Evolutionary conservation across 2,113 vertebrate genomes (phyloP), one percentile per base, ranked within the genome.

Genomic region (Cheirogaleus medius): DNA sequence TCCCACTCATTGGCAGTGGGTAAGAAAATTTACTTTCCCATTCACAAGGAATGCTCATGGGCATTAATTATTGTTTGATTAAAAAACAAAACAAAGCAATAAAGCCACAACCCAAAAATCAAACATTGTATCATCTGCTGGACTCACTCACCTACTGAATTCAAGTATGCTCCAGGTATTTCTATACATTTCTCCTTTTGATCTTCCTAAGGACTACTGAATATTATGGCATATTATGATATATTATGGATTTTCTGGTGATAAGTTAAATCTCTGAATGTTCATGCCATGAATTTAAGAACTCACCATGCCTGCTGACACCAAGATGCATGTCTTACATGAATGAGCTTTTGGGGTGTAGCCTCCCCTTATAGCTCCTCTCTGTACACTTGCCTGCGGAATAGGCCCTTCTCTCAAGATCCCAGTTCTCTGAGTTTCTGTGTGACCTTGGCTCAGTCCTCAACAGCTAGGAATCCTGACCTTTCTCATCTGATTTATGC

Each of bases 311-410:
- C 11, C 20, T 23, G 17, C 54, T 39, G 64, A 32, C 8, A 1
- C 1, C 2, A 29, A 44, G 20, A 42, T 34, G 18, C 20, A 25
- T 4, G 21, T 73, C 52, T 81, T 44, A 39, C 23, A 27, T 23
- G 56, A 6, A 34, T 25, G 56, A 15, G 17, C 69, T 69, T 47
- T 12, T 32, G 37, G 39, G 4, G 1, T 1, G 25, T 3, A 12
- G 44, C 1, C 5, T 39, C 44, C 7, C 8, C 13, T 29, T 0
- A 20, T 9, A 6, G 0, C 10, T 34, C 4, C 8, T 32, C 1
- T 32, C n/a, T 23, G 37, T 8, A 4, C 1, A 13, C 18, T 6
- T 77, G 32, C 2, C 12, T 77, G 15, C 1, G 20, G 1, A 25
- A 3, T 7, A 2, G 14, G 2, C 5, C 12, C 23, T 5, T 56